Conservation (phyloP, 2,888 invertebrate species). For the Argynnis bischoffii region DNA sequence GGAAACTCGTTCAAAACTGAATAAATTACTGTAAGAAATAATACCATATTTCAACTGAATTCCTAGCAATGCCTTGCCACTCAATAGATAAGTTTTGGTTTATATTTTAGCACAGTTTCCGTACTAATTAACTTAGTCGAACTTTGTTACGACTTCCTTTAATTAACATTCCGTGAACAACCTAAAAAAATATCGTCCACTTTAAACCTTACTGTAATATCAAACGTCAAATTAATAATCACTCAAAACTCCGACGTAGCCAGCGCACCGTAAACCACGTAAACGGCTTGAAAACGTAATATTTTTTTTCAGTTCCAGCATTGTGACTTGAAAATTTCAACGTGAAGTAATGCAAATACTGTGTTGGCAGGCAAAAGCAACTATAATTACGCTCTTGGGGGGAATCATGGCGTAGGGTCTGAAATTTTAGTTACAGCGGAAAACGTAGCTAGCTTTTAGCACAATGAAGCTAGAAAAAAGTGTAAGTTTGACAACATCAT, state of each 20-base stretch:
- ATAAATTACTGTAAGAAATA: slow-evolving; percentile 17
- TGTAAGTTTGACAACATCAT: slow-evolving; percentile 7
- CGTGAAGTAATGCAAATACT: slow-evolving; percentile 60
- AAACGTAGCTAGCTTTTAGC: slow-evolving; percentile 20
- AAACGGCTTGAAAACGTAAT: slow-evolving; percentile 40
- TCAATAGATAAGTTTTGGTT: slow-evolving; percentile 24
- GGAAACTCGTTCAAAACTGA: slow-evolving; percentile 9
- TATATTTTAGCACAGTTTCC: slow-evolving; percentile 28
- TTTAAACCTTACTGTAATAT: slow-evolving; percentile 35
- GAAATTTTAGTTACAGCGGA: slow-evolving; percentile 32
- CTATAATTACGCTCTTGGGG: slow-evolving; percentile 65
- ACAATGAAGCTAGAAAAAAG: slow-evolving; percentile 10
- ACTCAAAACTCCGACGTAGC: slow-evolving; percentile 39
- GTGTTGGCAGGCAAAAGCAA: slow-evolving; percentile 57
- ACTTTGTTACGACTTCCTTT: slow-evolving; percentile 37
- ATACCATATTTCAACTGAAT: slow-evolving; percentile 15
- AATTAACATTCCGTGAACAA: slow-evolving; percentile 41
- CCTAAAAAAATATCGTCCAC: slow-evolving; percentile 40
- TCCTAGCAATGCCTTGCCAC: slow-evolving; percentile 11
- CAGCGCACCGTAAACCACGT: slow-evolving; percentile 40
- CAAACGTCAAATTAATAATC: slow-evolving; percentile 44
- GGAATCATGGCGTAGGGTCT: slow-evolving; percentile 47
- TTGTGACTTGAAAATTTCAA: slow-evolving; percentile 46
- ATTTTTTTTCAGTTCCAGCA: slow-evolving; percentile 42
- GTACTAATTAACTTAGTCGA: slow-evolving; percentile 34